Evolutionary conservation across 2,888 invertebrate genomes (phyloP).

Genomic region (Chirona hameri): DNA sequence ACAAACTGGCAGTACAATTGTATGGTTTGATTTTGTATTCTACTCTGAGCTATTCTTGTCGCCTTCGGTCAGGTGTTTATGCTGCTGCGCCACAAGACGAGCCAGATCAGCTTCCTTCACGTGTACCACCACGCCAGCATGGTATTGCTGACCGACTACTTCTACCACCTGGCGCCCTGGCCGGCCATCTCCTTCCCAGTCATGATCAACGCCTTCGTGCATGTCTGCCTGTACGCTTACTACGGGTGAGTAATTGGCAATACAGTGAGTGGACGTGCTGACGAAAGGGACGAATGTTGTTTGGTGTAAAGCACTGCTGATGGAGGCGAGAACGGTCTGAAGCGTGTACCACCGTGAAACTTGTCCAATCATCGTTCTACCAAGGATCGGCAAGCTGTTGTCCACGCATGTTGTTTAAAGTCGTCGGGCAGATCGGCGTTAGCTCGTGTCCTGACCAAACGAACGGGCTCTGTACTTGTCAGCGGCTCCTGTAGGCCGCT

Average conservation of each 20-base stretch:
- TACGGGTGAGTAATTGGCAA: neutral
- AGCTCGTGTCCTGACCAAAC: too few relatives aligned
- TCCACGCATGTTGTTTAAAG: too few relatives aligned
- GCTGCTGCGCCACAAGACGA: slow-evolving; percentile 83
- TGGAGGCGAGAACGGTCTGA: too few relatives aligned
- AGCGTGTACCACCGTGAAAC: too few relatives aligned
- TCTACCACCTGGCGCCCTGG: slow-evolving; percentile 61
- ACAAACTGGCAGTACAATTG: neutral
- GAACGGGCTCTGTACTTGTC: too few relatives aligned
- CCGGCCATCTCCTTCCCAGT: slow-evolving; percentile 3
- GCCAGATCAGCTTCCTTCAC: slow-evolving; percentile 86
- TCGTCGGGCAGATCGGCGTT: too few relatives aligned
- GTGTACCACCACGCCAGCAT: slow-evolving; percentile 94
- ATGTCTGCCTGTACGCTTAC: slow-evolving; percentile 9
- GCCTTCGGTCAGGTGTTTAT: slow-evolving; percentile 62
- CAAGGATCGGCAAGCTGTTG: too few relatives aligned
- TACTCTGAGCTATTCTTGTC: neutral
- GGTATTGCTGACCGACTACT: slow-evolving; percentile 78
- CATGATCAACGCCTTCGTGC: neutral
- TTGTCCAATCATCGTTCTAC: too few relatives aligned
- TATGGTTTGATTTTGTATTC: neutral
- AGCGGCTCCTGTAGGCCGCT: too few relatives aligned
- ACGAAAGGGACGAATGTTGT: too few relatives aligned
- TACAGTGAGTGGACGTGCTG: too few relatives aligned
- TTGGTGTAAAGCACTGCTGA: too few relatives aligned